Evolutionary conservation across 2,888 invertebrate species (phyloP).

Genomic region (Dusona sp.): DNA sequence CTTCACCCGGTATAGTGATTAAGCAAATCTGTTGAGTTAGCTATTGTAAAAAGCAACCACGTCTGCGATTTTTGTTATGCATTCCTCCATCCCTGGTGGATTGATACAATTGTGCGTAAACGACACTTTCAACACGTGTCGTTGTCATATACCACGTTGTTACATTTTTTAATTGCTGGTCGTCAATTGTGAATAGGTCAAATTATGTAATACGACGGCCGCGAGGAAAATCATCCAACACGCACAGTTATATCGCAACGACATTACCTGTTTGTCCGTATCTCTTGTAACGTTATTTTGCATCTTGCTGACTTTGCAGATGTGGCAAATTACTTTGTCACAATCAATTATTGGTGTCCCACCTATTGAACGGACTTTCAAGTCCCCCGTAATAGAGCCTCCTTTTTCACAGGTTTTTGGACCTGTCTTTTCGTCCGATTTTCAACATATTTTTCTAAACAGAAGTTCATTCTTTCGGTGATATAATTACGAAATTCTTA

Average conservation of each 20-base stretch:
- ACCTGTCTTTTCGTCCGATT: not conserved
- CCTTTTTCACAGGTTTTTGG: too few species aligned
- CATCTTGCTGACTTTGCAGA: conserved; percentile 68
- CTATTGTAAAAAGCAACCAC: conserved; percentile 8
- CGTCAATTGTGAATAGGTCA: conserved; percentile 70
- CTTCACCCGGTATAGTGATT: not conserved
- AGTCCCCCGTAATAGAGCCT: not conserved
- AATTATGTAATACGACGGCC: conserved; percentile 71
- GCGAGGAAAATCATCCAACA: conserved; percentile 19
- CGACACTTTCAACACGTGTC: conserved; percentile 5
- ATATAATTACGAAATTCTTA: not conserved
- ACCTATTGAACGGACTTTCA: conserved; percentile 46
- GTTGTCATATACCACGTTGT: conserved; percentile 18
- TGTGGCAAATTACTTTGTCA: conserved; percentile 48
- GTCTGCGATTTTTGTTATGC: conserved; percentile 41
- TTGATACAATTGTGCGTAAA: conserved; percentile 26
- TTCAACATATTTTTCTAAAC: not conserved
- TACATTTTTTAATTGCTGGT: conserved; percentile 39
- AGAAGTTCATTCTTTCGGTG: not conserved
- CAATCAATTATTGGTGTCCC: conserved; percentile 25
- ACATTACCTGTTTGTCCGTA: conserved; percentile 17
- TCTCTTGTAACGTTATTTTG: conserved; percentile 36
- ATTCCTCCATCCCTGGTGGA: not conserved
- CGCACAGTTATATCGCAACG: conserved; percentile 11
- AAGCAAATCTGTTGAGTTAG: conserved; percentile 41